Conservation (phyloP, 2,888 invertebrate genomes). For the Eupithecia inturbata region DNA sequence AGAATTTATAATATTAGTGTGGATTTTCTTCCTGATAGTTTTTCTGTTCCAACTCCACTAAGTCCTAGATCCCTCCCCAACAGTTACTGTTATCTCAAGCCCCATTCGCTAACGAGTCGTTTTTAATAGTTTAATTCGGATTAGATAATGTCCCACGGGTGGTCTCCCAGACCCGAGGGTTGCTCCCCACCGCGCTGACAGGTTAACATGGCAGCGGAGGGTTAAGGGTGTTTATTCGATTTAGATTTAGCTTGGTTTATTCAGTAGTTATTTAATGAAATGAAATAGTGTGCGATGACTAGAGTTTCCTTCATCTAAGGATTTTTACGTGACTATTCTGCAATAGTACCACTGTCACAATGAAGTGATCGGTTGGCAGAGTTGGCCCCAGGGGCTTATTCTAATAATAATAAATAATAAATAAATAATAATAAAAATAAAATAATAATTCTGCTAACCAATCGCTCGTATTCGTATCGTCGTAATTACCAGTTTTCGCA, state of each 20-base stretch:
- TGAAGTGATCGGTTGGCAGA: no score
- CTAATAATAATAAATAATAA: no score
- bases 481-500: not conserved
- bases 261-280: not conserved
- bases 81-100: conserved; percentile 62
- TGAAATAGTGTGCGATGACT: no score
- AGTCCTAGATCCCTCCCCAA: conserved; percentile 29
- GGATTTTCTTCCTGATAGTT: not conserved
- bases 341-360: no score
- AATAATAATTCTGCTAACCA: not conserved
- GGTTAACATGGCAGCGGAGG: conserved; percentile 57
- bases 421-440: no score
- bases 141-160: conserved; percentile 81
- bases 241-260: conserved; percentile 39
- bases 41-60: not conserved
- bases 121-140: conserved; percentile 80
- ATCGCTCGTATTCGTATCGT: not conserved
- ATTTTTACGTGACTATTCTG: no score
- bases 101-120: conserved; percentile 70
- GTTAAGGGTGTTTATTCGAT: conserved; percentile 58
- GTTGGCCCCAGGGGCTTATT: not conserved
- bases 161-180: conserved; percentile 61
- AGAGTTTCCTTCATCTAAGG: no score
- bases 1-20: no score
- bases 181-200: conserved; percentile 61